Evolutionary conservation across 2,888 invertebrate species (phyloP).

Genomic region (Cephus pulcher): DNA sequence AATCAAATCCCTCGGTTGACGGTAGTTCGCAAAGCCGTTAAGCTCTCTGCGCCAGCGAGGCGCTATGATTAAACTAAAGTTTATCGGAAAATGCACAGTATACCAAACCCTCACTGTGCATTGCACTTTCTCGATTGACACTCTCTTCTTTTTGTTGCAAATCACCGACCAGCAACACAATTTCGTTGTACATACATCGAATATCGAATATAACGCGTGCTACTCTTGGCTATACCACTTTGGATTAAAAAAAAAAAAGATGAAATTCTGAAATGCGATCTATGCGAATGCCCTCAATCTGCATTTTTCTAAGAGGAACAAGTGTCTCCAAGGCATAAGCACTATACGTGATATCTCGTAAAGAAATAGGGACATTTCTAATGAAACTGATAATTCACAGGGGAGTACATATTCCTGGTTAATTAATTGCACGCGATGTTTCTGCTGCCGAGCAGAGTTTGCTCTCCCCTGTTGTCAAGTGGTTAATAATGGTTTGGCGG

Average conservation of each 20-base stretch:
- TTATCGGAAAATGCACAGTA: not conserved
- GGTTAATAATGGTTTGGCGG: not conserved
- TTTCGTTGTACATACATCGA: not conserved
- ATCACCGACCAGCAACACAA: not conserved
- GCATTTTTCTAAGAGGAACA: no score
- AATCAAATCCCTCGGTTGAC: slow-evolving; percentile 16
- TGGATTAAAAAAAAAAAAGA: not conserved
- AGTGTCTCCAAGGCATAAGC: no score
- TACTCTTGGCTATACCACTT: not conserved
- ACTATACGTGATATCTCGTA: no score
- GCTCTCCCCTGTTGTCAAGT: not conserved
- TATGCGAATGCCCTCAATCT: no score
- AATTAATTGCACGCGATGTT: not conserved
- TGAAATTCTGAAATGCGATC: no score
- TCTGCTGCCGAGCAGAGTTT: not conserved
- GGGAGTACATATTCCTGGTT: not conserved
- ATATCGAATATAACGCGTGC: not conserved
- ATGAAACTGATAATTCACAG: not conserved
- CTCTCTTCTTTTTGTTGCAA: not conserved
- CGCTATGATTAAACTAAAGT: slow-evolving; percentile 17
- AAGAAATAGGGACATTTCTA: not conserved
- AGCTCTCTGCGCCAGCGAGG: slow-evolving; percentile 13
- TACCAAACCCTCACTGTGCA: not conserved
- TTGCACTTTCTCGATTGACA: not conserved
- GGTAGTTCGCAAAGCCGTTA: slow-evolving; percentile 13